Evolutionary conservation across 2,888 invertebrate species (phyloP), one percentile per base, ranked within the genome.

Genomic region (Phyllotreta cruciferae): DNA sequence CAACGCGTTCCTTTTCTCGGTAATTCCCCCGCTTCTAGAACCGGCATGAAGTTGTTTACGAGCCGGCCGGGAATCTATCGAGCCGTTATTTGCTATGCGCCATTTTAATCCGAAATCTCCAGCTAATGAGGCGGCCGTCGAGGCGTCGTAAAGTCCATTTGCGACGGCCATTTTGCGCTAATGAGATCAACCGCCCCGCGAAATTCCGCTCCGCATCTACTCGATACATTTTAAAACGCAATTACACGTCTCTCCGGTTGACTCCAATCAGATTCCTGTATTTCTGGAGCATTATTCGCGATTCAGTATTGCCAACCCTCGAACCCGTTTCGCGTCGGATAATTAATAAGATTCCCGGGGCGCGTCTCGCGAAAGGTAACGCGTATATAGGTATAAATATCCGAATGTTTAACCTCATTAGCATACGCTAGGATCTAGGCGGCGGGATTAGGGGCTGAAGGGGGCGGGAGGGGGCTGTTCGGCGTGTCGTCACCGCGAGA

Each of bases 21-120:
- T 60, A 64, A 56, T 56, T 62, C 53, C 57, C 57, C 57, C 47
- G 35, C 8, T 44, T 41, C 24, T n/a, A 11, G 41, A 38, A 52
- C 39, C 37, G 38, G 44, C 63, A 54, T 54, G 58, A 64, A 63
- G 63, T 62, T 63, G 65, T 67, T 67, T 68, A 66, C 53, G 63
- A 62, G 63, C 52, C 60, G 60, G 60, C 62, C 57, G 38, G 56
- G 60, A 63, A 63, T 63, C 58, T 64, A 66, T 67, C 64, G 62
- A 64, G 61, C 63, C 61, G 66, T 69, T 66, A 66, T 69, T 66
- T 63, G 68, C 65, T 66, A 61, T n/a, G n/a, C n/a, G n/a, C n/a
- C n/a, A n/a, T 63, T 62, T 63, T 63, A 69, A 69, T 66, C 68
- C 62, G 53, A 56, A 62, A 69, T 69, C 68, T 63, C 53, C 68